Conservation (phyloP, 2,888 invertebrate species). For the Andrena flavipes region DNA sequence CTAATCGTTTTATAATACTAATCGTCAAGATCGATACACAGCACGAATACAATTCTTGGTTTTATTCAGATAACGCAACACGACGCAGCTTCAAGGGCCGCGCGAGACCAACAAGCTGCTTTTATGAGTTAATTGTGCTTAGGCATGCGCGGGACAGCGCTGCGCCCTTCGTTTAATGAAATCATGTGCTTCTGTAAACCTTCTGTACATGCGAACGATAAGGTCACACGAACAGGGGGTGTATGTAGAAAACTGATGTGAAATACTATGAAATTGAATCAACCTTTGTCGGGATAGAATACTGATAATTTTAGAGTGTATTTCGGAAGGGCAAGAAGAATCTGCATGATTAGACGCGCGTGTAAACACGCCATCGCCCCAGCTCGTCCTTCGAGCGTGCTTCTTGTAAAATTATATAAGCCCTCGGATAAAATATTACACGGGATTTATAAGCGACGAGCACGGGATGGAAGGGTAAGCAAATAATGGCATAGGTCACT, state of each 20-base stretch:
- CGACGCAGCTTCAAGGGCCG: slow-evolving; percentile 2
- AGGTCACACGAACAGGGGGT: neutral
- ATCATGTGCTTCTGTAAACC: slow-evolving; percentile 28
- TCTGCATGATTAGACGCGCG: slow-evolving; percentile 4
- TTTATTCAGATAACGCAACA: neutral
- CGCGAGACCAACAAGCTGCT: slow-evolving; percentile 16
- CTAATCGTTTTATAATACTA: slow-evolving; percentile 35
- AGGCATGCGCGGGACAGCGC: slow-evolving; percentile 35
- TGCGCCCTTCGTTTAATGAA: slow-evolving; percentile 28
- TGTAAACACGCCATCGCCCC: neutral
- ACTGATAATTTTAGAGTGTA: neutral
- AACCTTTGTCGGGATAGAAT: too few species aligned
- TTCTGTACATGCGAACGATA: neutral
- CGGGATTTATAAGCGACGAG: slow-evolving; percentile 39
- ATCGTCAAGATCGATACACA: slow-evolving; percentile 10
- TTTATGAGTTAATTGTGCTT: slow-evolving; percentile 46
- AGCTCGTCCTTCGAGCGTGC: neutral
- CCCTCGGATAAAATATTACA: slow-evolving; percentile 52
- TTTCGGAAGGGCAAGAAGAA: neutral
- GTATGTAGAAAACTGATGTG: too few species aligned
- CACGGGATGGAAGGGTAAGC: slow-evolving; percentile 45
- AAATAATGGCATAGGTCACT: slow-evolving; percentile 73
- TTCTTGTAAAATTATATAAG: slow-evolving; percentile 57
- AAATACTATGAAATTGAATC: too few species aligned
- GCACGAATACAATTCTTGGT: neutral